Conservation (phyloP, 1,140 invertebrate species). For the Sipha flava region DNA sequence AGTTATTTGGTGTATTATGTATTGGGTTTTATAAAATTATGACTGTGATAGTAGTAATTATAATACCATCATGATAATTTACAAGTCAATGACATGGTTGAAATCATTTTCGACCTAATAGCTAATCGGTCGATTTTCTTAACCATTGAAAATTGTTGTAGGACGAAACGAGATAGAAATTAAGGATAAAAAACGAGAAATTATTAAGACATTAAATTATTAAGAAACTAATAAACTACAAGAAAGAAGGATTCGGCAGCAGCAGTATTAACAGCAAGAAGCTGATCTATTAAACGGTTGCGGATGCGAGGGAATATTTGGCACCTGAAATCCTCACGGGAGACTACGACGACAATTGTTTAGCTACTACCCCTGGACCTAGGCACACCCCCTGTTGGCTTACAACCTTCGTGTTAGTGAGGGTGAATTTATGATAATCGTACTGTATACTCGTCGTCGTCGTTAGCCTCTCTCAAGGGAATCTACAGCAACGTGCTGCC, state of each 20-base stretch:
- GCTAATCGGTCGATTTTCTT: too few relatives aligned
- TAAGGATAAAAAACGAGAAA: too few relatives aligned
- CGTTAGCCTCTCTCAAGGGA: not conserved
- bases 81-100: too few relatives aligned
- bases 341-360: not conserved
- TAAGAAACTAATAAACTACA: too few relatives aligned
- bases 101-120: too few relatives aligned
- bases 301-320: not conserved
- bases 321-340: not conserved
- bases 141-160: too few relatives aligned
- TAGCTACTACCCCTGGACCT: not conserved
- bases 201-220: too few relatives aligned
- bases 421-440: constrained; percentile 5
- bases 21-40: too few relatives aligned
- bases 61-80: too few relatives aligned
- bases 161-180: too few relatives aligned
- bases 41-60: too few relatives aligned
- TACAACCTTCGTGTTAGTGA: not conserved
- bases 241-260: not conserved
- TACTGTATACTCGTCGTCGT: not conserved
- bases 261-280: not conserved
- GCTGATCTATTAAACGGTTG: not conserved
- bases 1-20: too few relatives aligned
- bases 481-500: not conserved
- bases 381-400: not conserved